These are phyloP conservation scores for Microcebus lehilahytsara DNA, from an alignment of 2,113 vertebrate genomes.

Conservation along the genomic window DNA sequence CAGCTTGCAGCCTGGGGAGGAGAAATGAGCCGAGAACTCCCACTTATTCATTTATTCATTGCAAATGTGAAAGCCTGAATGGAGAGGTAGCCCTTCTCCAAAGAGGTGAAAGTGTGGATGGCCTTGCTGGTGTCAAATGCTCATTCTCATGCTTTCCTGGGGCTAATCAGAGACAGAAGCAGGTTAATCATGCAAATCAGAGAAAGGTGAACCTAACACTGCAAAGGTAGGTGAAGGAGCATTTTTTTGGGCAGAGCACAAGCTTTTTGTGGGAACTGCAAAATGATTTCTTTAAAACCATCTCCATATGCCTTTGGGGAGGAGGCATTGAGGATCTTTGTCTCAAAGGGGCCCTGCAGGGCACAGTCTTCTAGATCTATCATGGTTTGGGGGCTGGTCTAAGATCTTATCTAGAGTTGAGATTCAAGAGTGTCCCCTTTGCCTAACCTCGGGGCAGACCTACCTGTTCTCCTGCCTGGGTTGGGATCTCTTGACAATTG, in stretches of 20 bases:
- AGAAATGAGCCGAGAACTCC: neutral
- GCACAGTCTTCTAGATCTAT: neutral
- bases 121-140: neutral
- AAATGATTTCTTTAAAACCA: neutral
- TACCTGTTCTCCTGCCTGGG: too few species aligned
- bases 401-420: neutral
- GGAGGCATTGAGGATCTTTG: neutral
- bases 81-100: neutral
- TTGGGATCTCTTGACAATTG: neutral
- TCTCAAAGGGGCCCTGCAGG: neutral
- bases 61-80: neutral
- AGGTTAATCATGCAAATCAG: neutral
- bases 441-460: neutral
- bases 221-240: neutral
- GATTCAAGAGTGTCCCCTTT: neutral
- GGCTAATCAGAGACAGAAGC: neutral
- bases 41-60: neutral
- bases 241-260: neutral
- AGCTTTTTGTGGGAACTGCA: neutral
- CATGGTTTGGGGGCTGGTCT: neutral
- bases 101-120: neutral
- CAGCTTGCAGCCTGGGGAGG: neutral
- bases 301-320: neutral
- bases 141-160: neutral
- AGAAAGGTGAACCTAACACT: neutral